Base-by-base conservation (phyloP, 1,140 invertebrate genomes). In the Orussus abietinus region DNA sequence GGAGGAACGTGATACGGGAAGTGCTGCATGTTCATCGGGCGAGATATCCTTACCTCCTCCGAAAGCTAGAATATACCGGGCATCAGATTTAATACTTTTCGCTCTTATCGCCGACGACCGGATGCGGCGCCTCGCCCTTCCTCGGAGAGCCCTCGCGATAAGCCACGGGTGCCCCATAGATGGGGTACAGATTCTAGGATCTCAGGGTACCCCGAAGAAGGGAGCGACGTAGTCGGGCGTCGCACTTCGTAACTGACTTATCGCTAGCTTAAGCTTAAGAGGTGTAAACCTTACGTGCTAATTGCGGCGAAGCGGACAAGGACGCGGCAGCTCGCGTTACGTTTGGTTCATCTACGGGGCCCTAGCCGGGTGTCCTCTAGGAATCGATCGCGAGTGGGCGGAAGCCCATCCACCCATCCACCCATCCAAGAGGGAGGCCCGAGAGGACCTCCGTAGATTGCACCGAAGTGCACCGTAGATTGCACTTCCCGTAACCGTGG, bases 1-100 rank as follows among this genome's bases (percentile, higher is more conserved):
- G 30, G 35, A 26, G 20, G n/a, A 12, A 26, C 19, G 32, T 13
- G 29, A 31, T 11, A 31, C 11, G 15, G 62, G 62, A 72, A 65
- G 65, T 71, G 64, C 63, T 63, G 64, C 68, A 62, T 57, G 51
- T 53, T 53, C 58, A 62, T 50, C 51, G 47, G 65, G 62, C 60
- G 64, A 66, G 62, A 71, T 66, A 65, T 74, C 68, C 71, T 74
- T 74, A 74, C 71, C 71, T 74, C 71, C 60, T 74, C 69, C 66
- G 71, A 57, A 71, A 74, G 71, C 71, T 74, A 74, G 68, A 74
- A 74, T 71, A 72, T 70, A n/a, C 51, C 61, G 42, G 64, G 65
- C 55, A 68, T 60, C 63, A 68, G 62, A 57, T 70, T 70, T 66
- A 72, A 71, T 70, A 69, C 55, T 58, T 59, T 64, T 67, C 49